These are phyloP conservation scores for Vulpes vulpes DNA, from an alignment of 2,113 vertebrate species.

Conservation along the genomic window DNA sequence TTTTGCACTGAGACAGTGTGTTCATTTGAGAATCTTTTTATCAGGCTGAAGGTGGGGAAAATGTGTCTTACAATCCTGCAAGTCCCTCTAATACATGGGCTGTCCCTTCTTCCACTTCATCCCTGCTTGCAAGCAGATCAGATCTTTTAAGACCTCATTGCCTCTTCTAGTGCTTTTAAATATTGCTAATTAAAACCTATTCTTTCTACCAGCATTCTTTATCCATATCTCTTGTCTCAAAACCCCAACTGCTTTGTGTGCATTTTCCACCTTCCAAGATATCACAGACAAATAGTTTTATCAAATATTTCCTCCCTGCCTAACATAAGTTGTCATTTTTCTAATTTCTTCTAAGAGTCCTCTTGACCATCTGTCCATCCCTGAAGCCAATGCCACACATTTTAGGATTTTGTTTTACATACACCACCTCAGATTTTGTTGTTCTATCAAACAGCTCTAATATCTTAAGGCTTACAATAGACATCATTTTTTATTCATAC, in stretches of 20 bases:
- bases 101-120: neutral
- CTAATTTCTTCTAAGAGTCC: neutral
- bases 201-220: neutral
- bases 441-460: neutral
- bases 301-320: neutral
- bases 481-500: neutral
- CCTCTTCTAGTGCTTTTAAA: neutral
- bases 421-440: neutral
- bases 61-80: neutral
- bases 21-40: slow-evolving; percentile 39
- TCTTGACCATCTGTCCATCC: neutral
- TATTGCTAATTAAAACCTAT: neutral
- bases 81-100: neutral
- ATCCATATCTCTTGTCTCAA: neutral
- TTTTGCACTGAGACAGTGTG: neutral
- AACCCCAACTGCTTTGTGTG: neutral
- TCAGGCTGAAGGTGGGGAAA: neutral
- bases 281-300: neutral
- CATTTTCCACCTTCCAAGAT: neutral
- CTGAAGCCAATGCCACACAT: neutral
- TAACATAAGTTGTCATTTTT: neutral
- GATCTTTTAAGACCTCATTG: neutral
- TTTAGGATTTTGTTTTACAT: neutral
- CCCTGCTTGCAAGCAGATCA: neutral
- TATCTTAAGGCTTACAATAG: neutral